Evolutionary conservation across 2,113 vertebrate species (phyloP).

Genomic region (Phaetusa simplex): DNA sequence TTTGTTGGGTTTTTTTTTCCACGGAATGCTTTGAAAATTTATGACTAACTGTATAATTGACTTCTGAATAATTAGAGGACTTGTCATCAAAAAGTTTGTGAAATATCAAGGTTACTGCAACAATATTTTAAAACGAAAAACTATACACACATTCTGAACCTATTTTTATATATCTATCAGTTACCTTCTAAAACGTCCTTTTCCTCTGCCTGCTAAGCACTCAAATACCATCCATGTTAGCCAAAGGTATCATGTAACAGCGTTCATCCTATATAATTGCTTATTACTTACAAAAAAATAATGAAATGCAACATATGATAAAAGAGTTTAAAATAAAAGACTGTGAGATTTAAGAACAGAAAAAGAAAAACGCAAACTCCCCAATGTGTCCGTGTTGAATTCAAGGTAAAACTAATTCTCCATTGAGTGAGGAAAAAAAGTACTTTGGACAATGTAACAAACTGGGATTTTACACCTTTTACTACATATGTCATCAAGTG

Average conservation of each 20-base stretch:
- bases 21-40: not conserved
- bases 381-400: not conserved
- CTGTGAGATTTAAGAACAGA: not conserved
- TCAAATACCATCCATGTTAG: not conserved
- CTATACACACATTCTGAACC: not conserved
- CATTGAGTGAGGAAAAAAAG: not conserved
- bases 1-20: not conserved
- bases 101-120: not conserved
- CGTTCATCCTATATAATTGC: not conserved
- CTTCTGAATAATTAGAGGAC: not conserved
- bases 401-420: not conserved
- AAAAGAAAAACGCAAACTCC: not conserved
- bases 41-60: not conserved
- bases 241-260: not conserved
- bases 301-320: not conserved
- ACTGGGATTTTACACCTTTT: not conserved
- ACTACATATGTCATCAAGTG: not conserved
- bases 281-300: not conserved
- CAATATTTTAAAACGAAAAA: not conserved
- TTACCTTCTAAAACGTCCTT: not conserved
- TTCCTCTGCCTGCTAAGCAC: not conserved
- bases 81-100: not conserved
- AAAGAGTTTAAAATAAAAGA: not conserved
- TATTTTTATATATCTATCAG: not conserved
- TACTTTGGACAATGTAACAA: not conserved